phyloP scores from a whole-genome alignment of 92 coral and sea anemone genomes.

The Umimayanthus kanabou region DNA sequence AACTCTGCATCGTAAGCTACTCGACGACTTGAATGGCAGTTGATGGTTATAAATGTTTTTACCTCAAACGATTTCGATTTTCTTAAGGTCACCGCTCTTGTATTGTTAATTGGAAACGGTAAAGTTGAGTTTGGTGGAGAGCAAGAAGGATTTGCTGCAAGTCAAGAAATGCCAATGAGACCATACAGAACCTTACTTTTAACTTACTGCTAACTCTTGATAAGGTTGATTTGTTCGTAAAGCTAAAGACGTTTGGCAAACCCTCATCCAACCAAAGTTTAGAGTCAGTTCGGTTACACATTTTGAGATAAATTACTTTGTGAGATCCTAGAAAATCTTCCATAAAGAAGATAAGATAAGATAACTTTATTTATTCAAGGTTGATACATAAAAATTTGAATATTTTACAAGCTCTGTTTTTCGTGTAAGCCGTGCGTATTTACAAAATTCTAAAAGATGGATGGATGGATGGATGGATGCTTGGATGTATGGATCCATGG shows the following conservation, averaged over 20 bases:
- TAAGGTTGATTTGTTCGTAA: not conserved
- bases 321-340: not conserved
- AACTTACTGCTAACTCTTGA: not conserved
- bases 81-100: slow-evolving; percentile 49
- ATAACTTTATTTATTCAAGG: too few species aligned
- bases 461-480: too few species aligned
- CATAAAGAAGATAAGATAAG: not conserved
- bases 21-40: slow-evolving; percentile 34
- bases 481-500: too few species aligned
- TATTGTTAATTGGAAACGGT: slow-evolving; percentile 50
- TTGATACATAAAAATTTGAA: too few species aligned
- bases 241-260: too few species aligned
- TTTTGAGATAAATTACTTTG: too few species aligned
- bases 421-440: too few species aligned
- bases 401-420: too few species aligned
- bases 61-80: slow-evolving; percentile 47
- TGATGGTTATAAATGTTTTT: slow-evolving; percentile 20
- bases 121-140: slow-evolving; percentile 66
- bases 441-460: too few species aligned
- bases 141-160: slow-evolving; percentile 62
- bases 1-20: slow-evolving; percentile 30
- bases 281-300: not conserved
- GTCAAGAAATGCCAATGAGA: not conserved
- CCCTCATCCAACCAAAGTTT: not conserved
- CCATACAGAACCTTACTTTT: too few species aligned